phyloP scores from a whole-genome alignment of 2,888 invertebrate genomes.

The Monoplex corrugatus region DNA sequence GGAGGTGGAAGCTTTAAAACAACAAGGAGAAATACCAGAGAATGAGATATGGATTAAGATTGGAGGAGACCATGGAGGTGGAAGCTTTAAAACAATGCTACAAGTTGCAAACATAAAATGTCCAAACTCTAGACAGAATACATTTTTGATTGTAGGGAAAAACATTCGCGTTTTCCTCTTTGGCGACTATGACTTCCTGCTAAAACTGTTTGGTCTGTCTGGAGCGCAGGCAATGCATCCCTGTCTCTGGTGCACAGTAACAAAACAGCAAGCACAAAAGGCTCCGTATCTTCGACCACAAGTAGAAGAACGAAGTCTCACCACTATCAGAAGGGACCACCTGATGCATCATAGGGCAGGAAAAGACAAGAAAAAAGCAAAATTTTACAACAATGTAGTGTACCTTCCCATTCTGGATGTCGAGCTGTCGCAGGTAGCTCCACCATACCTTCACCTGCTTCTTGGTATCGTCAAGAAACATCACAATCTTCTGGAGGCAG shows the following conservation, averaged over 20 bases:
- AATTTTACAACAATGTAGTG: not conserved
- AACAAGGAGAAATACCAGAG: slow-evolving; percentile 31
- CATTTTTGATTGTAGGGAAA: no score
- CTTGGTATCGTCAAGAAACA: slow-evolving; percentile 41
- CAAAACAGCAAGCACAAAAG: slow-evolving; percentile 1
- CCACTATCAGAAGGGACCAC: not conserved
- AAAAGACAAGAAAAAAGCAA: slow-evolving; percentile 16
- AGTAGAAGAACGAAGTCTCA: not conserved
- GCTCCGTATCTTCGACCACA: not conserved
- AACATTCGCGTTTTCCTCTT: slow-evolving; percentile 11
- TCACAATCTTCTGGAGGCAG: slow-evolving; percentile 18
- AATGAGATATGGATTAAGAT: no score
- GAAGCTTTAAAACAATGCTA: slow-evolving; percentile 4
- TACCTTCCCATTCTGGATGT: not conserved
- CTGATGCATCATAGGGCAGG: not conserved
- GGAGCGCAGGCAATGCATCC: slow-evolving; percentile 35
- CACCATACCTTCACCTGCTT: slow-evolving; percentile 38
- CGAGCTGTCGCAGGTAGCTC: slow-evolving; percentile 9
- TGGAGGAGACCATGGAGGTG: no score
- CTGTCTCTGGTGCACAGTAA: slow-evolving; percentile 36
- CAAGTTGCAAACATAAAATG: not conserved
- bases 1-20: slow-evolving; percentile 35
- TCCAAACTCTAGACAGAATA: not conserved
- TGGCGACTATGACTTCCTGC: slow-evolving; percentile 31
- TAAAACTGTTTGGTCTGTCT: slow-evolving; percentile 13